phyloP scores from a whole-genome alignment of 2,797 vertebrate species.

The Carapus acus region DNA sequence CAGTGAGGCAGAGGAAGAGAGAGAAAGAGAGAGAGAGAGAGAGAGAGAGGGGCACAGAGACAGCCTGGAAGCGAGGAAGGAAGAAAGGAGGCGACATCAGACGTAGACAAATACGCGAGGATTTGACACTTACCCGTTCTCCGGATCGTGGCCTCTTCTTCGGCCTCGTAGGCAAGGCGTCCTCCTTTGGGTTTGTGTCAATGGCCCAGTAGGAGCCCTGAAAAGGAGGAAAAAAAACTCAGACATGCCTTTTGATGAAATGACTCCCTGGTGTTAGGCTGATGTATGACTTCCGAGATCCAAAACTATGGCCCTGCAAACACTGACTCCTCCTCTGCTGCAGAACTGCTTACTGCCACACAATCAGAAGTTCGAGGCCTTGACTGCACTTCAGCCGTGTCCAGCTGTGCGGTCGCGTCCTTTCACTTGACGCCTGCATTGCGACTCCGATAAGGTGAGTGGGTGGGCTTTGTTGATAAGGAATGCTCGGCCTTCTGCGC shows the following conservation, averaged over 20 bases:
- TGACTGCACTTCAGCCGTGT: slow-evolving; percentile 18
- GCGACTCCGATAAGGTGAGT: slow-evolving; percentile 41
- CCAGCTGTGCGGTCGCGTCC: slow-evolving; percentile 8
- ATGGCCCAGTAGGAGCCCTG: slow-evolving; percentile 94
- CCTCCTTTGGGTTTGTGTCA: slow-evolving; percentile 92
- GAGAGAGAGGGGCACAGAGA: slow-evolving; percentile 7
- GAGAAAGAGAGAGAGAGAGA: slow-evolving; percentile 11
- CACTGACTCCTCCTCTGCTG: slow-evolving; percentile 12
- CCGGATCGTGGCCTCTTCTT: slow-evolving; percentile 92
- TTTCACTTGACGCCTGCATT: slow-evolving; percentile 25
- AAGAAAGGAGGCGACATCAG: slow-evolving; percentile 2
- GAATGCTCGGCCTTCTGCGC: slow-evolving; percentile 44
- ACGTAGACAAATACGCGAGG: slow-evolving; percentile 4
- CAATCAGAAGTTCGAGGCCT: slow-evolving; percentile 17
- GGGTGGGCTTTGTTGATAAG: slow-evolving; percentile 53
- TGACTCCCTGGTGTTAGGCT: slow-evolving; percentile 10
- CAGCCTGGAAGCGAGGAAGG: background rate
- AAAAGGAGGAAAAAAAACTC: slow-evolving; percentile 45
- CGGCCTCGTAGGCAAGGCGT: slow-evolving; percentile 83
- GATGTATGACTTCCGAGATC: slow-evolving; percentile 6
- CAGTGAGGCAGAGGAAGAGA: slow-evolving; percentile 22
- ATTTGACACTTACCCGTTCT: slow-evolving; percentile 77
- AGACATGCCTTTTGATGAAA: background rate
- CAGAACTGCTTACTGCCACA: slow-evolving; percentile 1
- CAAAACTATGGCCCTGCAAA: background rate